Evolutionary conservation across 2,797 vertebrate genomes (phyloP).

Genomic region (Ciconia nigra): DNA sequence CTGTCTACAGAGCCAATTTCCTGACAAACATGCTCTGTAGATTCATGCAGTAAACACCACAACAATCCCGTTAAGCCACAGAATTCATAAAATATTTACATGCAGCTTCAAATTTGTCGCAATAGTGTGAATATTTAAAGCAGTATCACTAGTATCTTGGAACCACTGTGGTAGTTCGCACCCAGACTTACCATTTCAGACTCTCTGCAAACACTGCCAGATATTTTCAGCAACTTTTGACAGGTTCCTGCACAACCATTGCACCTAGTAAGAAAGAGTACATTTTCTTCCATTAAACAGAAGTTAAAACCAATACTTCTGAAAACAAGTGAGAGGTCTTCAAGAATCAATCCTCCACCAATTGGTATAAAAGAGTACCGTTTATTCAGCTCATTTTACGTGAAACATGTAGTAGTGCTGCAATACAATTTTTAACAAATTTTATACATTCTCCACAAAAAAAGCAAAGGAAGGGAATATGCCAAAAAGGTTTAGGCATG

Average conservation of each 20-base stretch:
- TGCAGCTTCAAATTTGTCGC: not conserved
- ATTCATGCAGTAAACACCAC: not conserved
- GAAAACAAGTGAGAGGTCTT: not conserved
- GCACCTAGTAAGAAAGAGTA: not conserved
- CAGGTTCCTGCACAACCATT: not conserved
- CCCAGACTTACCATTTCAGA: not conserved
- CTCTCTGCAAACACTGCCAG: not conserved
- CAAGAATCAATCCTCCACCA: not conserved
- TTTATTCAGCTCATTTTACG: not conserved
- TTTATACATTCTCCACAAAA: not conserved
- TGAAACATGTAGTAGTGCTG: not conserved
- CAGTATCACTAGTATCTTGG: not conserved
- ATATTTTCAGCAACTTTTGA: not conserved
- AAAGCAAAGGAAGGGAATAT: not conserved
- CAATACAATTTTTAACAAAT: not conserved
- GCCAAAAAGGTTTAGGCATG: not conserved
- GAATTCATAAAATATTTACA: constrained; percentile 41
- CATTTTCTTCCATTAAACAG: not conserved
- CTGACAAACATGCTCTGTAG: not conserved
- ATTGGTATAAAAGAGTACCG: not conserved
- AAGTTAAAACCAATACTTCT: not conserved
- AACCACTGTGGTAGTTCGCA: not conserved
- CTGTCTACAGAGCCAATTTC: not conserved
- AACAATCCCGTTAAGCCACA: constrained; percentile 1
- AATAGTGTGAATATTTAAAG: constrained; percentile 49